Evolutionary conservation across 2,888 invertebrate genomes (phyloP), one percentile per base, ranked within the genome.

Genomic region (Ochropleura leucogaster): DNA sequence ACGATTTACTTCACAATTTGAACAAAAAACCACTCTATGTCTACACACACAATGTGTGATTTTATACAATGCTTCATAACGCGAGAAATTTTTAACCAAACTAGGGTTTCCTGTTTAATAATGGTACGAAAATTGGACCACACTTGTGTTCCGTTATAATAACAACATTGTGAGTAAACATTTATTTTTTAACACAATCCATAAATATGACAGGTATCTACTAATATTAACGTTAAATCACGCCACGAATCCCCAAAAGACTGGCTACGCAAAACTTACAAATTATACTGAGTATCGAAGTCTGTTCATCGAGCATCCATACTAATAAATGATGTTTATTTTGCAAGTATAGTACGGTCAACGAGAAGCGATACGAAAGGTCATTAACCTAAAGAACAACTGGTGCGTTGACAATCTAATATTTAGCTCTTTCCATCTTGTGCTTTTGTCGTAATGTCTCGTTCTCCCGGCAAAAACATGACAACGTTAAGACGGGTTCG

Each of bases 31-130:
- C 6, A n/a, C 10, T 60, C 8, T 30, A 16, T 40, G 30, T 3
- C 30, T 10, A 53, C 42, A 55, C 20, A n/a, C 49, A 14, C 18
- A 44, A 44, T 14, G 53, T 55, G 67, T 67, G 44, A 67, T 55
- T 55, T 67, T 67, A 20, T 44, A 67, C 67, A 16, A 55, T 10
- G 4, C 53, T 55, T 44, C 44, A 4, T 53, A 53, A 53, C 5
- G 16, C 44, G 55, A 44, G 44, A 44, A 67, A 55, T 44, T n/a
- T 20, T 16, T 67, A 55, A 67, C 44, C 47, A 64, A 64, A 49
- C 55, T 18, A 16, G 55, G 20, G 4, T 16, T 55, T 64, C 64
- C 64, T 49, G 64, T 64, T 18, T 47, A 6, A 55, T 10, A 57
- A 18, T 53, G 16, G 20, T 64, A 51, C 12, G 44, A 7, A 67